Evolutionary conservation across 2,888 invertebrate species (phyloP).

Genomic region (Elegia similella): DNA sequence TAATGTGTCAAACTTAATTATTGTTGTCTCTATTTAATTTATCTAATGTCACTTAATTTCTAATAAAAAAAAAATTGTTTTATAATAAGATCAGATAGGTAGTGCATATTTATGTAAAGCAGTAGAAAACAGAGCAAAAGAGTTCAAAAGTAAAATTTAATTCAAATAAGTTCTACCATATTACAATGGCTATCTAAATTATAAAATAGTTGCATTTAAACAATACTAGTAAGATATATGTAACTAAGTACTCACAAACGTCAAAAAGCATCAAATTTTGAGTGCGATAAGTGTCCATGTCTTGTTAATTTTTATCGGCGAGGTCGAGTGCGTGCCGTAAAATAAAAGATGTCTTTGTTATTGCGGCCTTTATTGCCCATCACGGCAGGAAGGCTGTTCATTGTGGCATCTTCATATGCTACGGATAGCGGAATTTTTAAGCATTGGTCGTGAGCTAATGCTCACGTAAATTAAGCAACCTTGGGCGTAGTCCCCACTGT

Average conservation of each 20-base stretch:
- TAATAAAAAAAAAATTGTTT: no score
- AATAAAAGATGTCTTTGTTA: constrained; percentile 2
- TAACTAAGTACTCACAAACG: not conserved
- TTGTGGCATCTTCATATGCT: not conserved
- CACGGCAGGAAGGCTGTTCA: not conserved
- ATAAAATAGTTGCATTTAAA: not conserved
- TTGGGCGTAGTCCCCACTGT: no score
- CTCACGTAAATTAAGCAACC: no score
- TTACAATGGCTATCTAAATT: not conserved
- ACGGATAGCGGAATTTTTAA: not conserved
- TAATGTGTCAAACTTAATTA: no score
- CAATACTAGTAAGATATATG: not conserved
- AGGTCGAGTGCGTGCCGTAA: constrained; percentile 12
- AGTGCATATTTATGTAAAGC: no score
- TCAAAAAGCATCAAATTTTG: not conserved
- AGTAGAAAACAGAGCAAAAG: no score
- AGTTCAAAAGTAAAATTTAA: no score
- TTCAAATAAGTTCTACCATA: no score
- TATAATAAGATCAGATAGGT: no score
- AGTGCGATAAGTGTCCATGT: not conserved
- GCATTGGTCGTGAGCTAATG: no score
- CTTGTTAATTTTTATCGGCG: constrained; percentile 10
- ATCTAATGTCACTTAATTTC: no score
- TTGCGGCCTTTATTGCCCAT: constrained; percentile 5
- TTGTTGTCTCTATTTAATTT: no score